Percentiles rank a stretch among this genome's conserved stretches.
Evolutionary conservation across 2,113 vertebrate genomes (phyloP).

Genomic region (Pygoscelis adeliae): DNA sequence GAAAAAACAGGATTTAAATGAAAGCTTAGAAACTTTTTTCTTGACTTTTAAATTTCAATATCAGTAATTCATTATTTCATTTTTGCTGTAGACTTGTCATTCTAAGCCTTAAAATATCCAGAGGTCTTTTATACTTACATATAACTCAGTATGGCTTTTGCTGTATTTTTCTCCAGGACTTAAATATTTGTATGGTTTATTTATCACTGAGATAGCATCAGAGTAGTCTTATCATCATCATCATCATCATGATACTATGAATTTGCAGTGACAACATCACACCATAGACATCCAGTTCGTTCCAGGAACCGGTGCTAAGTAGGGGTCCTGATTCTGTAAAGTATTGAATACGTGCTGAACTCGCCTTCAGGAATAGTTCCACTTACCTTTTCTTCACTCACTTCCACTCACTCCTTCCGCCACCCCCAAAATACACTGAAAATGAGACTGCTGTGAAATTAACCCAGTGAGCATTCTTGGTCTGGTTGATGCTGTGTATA

Average conservation of each 20-base stretch:
- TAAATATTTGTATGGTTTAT: not conserved
- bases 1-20: not conserved
- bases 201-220: not conserved
- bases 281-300: not conserved
- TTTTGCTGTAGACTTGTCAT: not conserved
- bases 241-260: not conserved
- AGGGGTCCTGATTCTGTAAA: not conserved
- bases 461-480: not conserved
- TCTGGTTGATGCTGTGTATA: not conserved
- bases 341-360: not conserved
- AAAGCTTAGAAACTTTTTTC: not conserved
- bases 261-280: not conserved
- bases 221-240: not conserved
- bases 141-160: not conserved
- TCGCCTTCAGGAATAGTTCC: not conserved
- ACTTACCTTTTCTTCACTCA: not conserved
- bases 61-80: not conserved
- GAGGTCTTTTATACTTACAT: not conserved
- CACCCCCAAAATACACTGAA: not conserved
- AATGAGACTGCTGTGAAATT: not conserved
- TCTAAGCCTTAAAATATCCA: not conserved
- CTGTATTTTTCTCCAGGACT: not conserved
- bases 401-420: not conserved
- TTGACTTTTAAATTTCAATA: not conserved
- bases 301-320: not conserved